phyloP scores from a whole-genome alignment of 2,888 invertebrate genomes.

The Coleophora flavipennella region DNA sequence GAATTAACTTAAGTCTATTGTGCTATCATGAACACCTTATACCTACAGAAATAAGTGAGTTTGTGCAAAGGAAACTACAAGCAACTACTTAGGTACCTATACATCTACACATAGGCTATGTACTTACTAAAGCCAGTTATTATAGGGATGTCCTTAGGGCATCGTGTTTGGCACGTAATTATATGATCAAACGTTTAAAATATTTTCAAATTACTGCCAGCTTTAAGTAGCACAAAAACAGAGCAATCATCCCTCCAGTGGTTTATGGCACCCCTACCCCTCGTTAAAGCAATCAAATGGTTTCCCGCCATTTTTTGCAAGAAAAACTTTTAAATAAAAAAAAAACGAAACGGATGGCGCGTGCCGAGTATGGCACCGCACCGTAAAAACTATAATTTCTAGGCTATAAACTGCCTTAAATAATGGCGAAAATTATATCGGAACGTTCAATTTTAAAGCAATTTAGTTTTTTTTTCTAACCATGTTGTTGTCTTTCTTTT shows the following conservation, averaged over 20 bases:
- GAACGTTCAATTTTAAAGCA: constrained; percentile 7
- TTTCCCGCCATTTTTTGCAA: constrained; percentile 14
- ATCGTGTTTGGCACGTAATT: no score
- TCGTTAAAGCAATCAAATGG: constrained; percentile 24
- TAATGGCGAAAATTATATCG: constrained; percentile 2
- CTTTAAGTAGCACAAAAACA: constrained; percentile 16
- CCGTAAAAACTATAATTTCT: constrained; percentile 7
- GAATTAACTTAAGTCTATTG: no score
- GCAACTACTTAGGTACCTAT: no score
- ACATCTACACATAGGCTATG: background rate
- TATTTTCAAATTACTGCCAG: constrained; percentile 5
- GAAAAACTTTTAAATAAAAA: constrained; percentile 7
- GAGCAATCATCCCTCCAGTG: constrained; percentile 22
- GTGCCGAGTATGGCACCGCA: constrained; percentile 9
- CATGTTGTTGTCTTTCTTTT: no score
- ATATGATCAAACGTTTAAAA: background rate
- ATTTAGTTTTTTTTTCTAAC: constrained; percentile 7
- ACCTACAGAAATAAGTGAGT: no score
- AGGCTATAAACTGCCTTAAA: constrained; percentile 2
- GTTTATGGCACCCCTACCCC: constrained; percentile 34
- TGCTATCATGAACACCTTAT: no score
- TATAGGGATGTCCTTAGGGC: no score
- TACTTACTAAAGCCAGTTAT: background rate
- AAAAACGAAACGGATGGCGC: constrained; percentile 10
- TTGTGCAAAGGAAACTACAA: no score